Percentiles rank a stretch among this genome's conserved stretches.
Conservation (phyloP, 2,888 invertebrate genomes). For the Neria commutata region DNA sequence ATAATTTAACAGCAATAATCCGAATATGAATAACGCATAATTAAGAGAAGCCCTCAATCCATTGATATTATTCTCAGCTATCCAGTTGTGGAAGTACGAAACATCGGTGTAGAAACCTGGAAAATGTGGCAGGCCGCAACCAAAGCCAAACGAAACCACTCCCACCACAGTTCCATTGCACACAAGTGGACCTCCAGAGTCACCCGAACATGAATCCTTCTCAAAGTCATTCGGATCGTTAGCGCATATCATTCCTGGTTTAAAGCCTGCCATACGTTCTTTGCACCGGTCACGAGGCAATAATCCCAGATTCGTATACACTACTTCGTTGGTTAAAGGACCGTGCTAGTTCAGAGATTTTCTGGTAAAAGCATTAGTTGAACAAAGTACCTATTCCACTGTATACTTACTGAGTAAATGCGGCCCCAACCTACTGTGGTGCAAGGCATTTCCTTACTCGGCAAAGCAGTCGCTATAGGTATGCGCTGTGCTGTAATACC, state of each 20-base stretch:
- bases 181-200: neutral
- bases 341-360: neutral
- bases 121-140: neutral
- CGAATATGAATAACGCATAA: no score
- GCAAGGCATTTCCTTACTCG: neutral
- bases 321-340: neutral
- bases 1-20: no score
- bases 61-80: neutral
- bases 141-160: neutral
- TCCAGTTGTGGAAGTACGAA: neutral
- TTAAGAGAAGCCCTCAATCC: no score
- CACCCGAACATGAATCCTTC: neutral
- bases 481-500: neutral
- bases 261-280: neutral
- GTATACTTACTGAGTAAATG: neutral
- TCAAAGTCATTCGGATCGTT: neutral
- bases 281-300: neutral
- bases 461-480: neutral
- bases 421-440: neutral
- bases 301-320: neutral
- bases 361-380: neutral
- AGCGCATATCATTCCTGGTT: neutral
- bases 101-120: neutral
- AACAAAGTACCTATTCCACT: neutral
- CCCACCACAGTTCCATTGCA: neutral